Evolutionary conservation across 2,113 vertebrate species (phyloP), one percentile per base, ranked within the genome.

Genomic region (Daboia siamensis): DNA sequence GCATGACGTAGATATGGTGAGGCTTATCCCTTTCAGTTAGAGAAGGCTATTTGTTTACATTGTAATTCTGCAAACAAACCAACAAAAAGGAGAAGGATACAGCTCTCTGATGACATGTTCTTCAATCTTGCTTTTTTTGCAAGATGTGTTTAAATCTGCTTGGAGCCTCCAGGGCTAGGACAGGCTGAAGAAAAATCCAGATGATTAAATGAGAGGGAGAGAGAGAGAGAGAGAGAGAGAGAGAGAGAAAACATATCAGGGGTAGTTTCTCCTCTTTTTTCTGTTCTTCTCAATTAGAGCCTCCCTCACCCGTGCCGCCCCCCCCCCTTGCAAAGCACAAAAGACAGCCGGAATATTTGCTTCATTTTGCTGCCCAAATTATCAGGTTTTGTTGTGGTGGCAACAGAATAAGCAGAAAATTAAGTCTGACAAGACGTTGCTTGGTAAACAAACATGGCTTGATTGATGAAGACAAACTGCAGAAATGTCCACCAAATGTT

Each of bases 381-480:
- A 96, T 96, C 97, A 96, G 96, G 96, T 96, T 97, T 97, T 94
- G 46, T 97, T 96, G 97, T 96, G 95, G 96, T 97, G 97, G 94
- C 96, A 97, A 98, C 97, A 97, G 96, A 97, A 96, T 92, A 95
- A 96, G 96, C 97, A 96, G 98, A 97, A 98, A 98, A 98, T 98
- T 97, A 98, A 98, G 98, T 97, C 97, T 97, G 97, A 98, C 98
- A 98, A 95, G 97, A 97, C 96, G 97, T 98, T 98, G 97, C 97
- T 98, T 95, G 95, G 98, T 98, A 98, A 98, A 98, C 97, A 98
- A 98, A 98, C 94, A 94, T 12, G 3, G 91, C 95, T 97, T 98
- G 98, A 98, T 97, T 98, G 98, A 98, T 98, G 98, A 98, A 98
- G 97, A 97, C 98, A 98, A 98, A 97, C 95, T 96, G 96, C 97